Evolutionary conservation across 2,888 invertebrate genomes (phyloP).

Genomic region (Gibbula magus): DNA sequence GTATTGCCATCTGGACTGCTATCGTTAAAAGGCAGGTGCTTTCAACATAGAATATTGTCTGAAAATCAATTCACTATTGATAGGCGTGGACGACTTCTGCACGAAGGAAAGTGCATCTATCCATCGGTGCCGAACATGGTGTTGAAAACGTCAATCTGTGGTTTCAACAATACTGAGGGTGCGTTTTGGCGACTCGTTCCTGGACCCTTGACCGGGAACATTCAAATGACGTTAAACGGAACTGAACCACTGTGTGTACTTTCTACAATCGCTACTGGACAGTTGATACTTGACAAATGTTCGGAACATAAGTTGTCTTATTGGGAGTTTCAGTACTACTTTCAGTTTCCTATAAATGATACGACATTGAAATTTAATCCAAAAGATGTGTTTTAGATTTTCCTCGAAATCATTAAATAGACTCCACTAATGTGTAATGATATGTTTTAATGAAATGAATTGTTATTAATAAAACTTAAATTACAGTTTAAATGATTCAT

Average conservation of each 20-base stretch:
- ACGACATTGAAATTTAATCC: not conserved
- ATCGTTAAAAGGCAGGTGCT: constrained; percentile 52
- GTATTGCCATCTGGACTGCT: constrained; percentile 43
- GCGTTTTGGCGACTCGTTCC: not conserved
- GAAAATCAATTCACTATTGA: constrained; percentile 53
- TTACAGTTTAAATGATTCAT: too few species aligned
- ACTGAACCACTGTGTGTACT: too few species aligned
- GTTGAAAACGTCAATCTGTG: not conserved
- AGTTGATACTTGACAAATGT: too few species aligned
- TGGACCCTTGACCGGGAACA: not conserved
- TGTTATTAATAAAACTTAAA: too few species aligned
- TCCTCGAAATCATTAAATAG: too few species aligned
- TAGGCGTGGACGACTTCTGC: constrained; percentile 36
- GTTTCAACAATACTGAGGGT: not conserved
- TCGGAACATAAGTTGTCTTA: not conserved
- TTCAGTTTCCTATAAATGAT: not conserved
- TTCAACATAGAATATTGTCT: constrained; percentile 52
- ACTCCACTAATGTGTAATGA: too few species aligned
- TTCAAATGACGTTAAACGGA: not conserved
- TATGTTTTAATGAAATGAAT: too few species aligned
- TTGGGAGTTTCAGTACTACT: constrained; percentile 4
- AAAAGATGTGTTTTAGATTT: too few species aligned
- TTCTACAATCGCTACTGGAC: too few species aligned
- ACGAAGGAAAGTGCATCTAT: constrained; percentile 28
- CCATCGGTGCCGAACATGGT: not conserved